Base-by-base conservation (phyloP, 2,888 invertebrate genomes). In the Coronaproctus castanopsis region DNA sequence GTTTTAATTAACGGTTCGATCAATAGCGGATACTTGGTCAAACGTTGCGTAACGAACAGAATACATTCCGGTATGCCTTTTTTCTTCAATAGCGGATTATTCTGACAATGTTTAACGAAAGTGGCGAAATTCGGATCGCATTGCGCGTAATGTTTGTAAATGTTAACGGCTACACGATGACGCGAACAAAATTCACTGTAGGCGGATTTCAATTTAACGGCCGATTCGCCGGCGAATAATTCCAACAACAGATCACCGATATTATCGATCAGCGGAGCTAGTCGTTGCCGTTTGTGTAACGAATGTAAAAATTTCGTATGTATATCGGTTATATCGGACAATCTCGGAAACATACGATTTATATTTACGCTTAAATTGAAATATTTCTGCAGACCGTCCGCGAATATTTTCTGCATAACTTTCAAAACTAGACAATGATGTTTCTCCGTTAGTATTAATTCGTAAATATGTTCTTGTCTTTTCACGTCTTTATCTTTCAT, bases 61-160 rank as follows among this genome's bases (percentile, higher is more conserved):
- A 96, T 88, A 71, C 93, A 95, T 72, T 95, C 95, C 1, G 93
- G 92, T 57, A 96, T 89, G 62, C 93, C 93, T 75, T 92, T 90
- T 71, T 92, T 89, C 74, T 92, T 87, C 61, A 93, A 78, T 67
- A 92, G 72, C 3, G 88, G 87, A 74, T 90, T 89, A 59, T 82
- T 79, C 70, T 75, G 70, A 69, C 90, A 91, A 71, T 87, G 87
- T 67, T 89, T 79, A 59, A 87, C 85, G 73, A 89, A 90, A 66
- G 86, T 80, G 14, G 83, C 82, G 63, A 90, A 83, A 18, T 84
- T 75, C 10, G 82, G 78, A 68, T 87, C 87, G 59, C 80, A 77
- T 57, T 83, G 79, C 67, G 86, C 79, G 64, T 84, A 85, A 66
- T 82, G 85, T 70, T 95, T 95, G 74, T 92, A 93, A 63, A 86